Percentiles rank a stretch among this genome's conserved stretches.
Conservation (phyloP, 64 coral and sea anemone species). For the Montipora foliosa region DNA sequence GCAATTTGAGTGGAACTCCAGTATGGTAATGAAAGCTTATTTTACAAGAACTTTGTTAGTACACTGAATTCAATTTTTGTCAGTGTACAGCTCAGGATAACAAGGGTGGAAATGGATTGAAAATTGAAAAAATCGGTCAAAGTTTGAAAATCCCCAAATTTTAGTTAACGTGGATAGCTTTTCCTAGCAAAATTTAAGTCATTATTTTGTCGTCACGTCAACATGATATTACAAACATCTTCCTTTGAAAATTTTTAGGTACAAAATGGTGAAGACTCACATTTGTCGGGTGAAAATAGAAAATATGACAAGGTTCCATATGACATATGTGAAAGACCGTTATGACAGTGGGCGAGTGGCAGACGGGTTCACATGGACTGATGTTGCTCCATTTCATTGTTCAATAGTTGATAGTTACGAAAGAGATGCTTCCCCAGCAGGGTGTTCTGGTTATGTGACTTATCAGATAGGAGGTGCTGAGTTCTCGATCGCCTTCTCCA, state of each 20-base stretch:
- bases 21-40: no score
- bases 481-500: conserved; percentile 66
- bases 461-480: conserved; percentile 22
- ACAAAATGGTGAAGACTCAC: conserved; percentile 50
- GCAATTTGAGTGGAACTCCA: no score
- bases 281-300: conserved; percentile 33
- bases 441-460: conserved; percentile 56
- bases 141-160: no score
- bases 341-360: conserved; percentile 52
- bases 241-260: not conserved
- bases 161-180: no score
- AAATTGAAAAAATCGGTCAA: no score
- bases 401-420: conserved; percentile 43
- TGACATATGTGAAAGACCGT: conserved; percentile 41
- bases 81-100: no score
- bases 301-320: conserved; percentile 20
- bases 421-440: conserved; percentile 3
- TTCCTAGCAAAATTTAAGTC: no score
- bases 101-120: no score
- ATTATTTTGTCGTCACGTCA: no score
- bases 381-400: not conserved
- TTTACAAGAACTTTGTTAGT: no score
- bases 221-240: no score
- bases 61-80: no score
- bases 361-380: conserved; percentile 9